A percentile compares a stretch with the other conserved stretches of the same genome.
Evolutionary conservation across 2,113 vertebrate genomes (phyloP).

Genomic region (Sinocyclocheilus anophthalmus): DNA sequence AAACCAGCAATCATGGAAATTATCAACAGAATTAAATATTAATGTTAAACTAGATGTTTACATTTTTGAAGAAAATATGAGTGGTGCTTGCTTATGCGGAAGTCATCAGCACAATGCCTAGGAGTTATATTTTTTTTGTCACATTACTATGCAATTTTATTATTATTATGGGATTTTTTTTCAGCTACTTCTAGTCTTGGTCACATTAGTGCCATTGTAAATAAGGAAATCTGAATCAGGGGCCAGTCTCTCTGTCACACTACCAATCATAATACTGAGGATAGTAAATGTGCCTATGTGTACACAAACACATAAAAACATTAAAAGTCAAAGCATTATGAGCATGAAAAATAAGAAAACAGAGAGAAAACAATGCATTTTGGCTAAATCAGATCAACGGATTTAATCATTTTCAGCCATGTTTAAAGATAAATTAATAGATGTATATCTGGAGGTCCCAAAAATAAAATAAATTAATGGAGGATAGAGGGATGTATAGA

Average conservation of each 20-base stretch:
- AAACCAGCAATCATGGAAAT: too few relatives aligned
- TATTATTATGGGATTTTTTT: too few relatives aligned
- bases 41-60: too few relatives aligned
- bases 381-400: not conserved
- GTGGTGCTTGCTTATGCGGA: too few relatives aligned
- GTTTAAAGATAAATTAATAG: conserved; percentile 64
- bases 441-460: conserved; percentile 94
- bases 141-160: too few relatives aligned
- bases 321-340: not conserved
- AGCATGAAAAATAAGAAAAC: not conserved
- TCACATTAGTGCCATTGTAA: conserved; percentile 74
- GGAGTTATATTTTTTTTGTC: too few relatives aligned
- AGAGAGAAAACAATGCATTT: not conserved
- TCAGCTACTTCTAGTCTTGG: not conserved
- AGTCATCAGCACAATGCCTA: too few relatives aligned
- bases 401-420: not conserved
- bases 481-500: conserved; percentile 93
- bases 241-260: conserved; percentile 83
- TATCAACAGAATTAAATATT: too few relatives aligned
- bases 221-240: conserved; percentile 73
- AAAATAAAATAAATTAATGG: conserved; percentile 92
- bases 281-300: conserved; percentile 89
- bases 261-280: conserved; percentile 95
- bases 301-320: conserved; percentile 32
- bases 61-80: too few relatives aligned